Evolutionary conservation across 2,888 invertebrate species (phyloP).

Genomic region (Euplagia quadripunctaria): DNA sequence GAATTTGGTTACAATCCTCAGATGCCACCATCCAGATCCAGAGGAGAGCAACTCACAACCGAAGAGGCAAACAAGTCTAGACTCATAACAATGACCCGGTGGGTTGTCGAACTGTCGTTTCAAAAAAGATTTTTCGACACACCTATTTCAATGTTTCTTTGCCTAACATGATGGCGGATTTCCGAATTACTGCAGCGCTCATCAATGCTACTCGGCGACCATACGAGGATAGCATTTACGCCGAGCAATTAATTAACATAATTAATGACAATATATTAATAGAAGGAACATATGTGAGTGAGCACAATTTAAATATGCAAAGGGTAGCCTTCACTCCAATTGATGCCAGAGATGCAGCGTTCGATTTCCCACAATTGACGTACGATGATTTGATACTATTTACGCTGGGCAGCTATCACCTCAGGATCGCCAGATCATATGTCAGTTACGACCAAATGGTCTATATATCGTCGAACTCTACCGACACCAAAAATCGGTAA

Average conservation of each 20-base stretch:
- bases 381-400: conserved; percentile 2
- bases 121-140: too few species aligned
- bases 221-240: too few species aligned
- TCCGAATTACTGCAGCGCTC: too few species aligned
- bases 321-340: conserved; percentile 4
- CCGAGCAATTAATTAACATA: too few species aligned
- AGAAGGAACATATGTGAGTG: too few species aligned
- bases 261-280: too few species aligned
- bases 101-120: conserved; percentile 6
- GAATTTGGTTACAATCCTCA: not conserved
- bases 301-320: too few species aligned
- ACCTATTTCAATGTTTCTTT: too few species aligned
- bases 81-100: not conserved
- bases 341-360: conserved; percentile 4
- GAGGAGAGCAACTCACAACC: conserved; percentile 1
- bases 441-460: conserved; percentile 5
- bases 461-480: not conserved
- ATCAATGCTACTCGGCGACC: too few species aligned
- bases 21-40: not conserved
- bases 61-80: not conserved
- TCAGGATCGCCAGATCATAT: conserved; percentile 5
- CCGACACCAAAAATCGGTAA: not conserved
- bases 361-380: conserved; percentile 4
- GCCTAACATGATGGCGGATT: too few species aligned
- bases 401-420: conserved; percentile 5